Evolutionary conservation across 2,888 invertebrate genomes (phyloP).

Genomic region (Pollenia labialis): DNA sequence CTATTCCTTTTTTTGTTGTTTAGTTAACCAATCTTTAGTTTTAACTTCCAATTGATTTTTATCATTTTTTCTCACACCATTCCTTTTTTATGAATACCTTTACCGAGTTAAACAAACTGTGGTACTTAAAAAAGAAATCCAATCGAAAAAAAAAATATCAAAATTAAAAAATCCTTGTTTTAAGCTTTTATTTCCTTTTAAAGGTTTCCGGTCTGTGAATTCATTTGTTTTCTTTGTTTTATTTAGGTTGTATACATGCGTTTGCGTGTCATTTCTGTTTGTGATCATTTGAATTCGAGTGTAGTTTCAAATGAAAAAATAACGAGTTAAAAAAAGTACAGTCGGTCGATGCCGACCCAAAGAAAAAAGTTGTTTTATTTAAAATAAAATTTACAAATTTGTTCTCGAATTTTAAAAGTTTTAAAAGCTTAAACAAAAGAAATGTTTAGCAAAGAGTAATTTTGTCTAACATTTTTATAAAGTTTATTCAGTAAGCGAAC

Average conservation of each 20-base stretch:
- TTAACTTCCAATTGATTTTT: constrained; percentile 41
- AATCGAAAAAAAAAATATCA: constrained; percentile 20
- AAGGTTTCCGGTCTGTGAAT: constrained; percentile 63
- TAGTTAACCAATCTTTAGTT: constrained; percentile 7
- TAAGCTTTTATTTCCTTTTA: constrained; percentile 70
- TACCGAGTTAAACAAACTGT: background rate
- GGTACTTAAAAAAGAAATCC: background rate
- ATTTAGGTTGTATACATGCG: background rate
- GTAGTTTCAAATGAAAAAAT: constrained; percentile 51
- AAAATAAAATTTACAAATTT: no score
- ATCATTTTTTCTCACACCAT: constrained; percentile 53
- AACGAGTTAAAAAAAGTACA: background rate
- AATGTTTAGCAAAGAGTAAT: no score
- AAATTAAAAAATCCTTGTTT: constrained; percentile 47
- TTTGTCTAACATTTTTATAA: no score
- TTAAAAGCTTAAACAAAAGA: no score
- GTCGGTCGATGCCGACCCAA: no score
- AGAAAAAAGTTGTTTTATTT: no score
- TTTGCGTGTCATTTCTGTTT: constrained; percentile 17
- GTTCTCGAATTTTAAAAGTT: no score
- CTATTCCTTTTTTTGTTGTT: background rate
- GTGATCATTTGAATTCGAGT: constrained; percentile 13
- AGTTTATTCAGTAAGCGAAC: no score
- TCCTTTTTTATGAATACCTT: constrained; percentile 30
- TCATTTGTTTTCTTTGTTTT: constrained; percentile 48